phyloP scores from a whole-genome alignment of 30 jellyfish, hydroid and myxozoan genomes.

The Chrysaora quinquecirrha region DNA sequence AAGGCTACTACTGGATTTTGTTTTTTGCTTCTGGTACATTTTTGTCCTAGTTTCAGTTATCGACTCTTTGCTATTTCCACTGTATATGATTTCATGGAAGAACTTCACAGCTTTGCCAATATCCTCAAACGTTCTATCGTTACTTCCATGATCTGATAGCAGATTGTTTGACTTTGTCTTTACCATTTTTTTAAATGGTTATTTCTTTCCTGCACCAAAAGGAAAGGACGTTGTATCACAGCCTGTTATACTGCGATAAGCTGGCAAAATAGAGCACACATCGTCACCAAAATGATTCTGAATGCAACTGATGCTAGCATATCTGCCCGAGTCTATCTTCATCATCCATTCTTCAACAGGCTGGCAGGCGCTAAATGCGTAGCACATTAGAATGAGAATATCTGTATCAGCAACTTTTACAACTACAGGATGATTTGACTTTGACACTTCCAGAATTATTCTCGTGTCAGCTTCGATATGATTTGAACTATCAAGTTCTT shows the following conservation, averaged over 20 bases:
- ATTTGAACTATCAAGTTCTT: background rate
- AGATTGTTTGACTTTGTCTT: background rate
- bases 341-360: background rate
- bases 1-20: background rate
- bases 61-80: conserved; percentile 1
- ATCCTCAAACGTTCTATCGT: background rate
- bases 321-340: background rate
- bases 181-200: background rate
- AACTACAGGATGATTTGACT: background rate
- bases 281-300: background rate
- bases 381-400: background rate
- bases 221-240: background rate
- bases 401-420: background rate
- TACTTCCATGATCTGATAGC: background rate
- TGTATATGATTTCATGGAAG: background rate
- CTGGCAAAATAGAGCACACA: conserved; percentile 1
- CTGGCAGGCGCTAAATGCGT: background rate
- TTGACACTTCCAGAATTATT: background rate
- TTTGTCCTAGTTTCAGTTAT: background rate
- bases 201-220: background rate
- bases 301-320: background rate
- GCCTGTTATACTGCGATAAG: background rate
- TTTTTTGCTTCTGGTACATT: background rate
- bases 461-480: background rate
- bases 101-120: background rate